Base-by-base conservation (phyloP, 2,113 vertebrate species). In the Myiagra hebetior region DNA sequence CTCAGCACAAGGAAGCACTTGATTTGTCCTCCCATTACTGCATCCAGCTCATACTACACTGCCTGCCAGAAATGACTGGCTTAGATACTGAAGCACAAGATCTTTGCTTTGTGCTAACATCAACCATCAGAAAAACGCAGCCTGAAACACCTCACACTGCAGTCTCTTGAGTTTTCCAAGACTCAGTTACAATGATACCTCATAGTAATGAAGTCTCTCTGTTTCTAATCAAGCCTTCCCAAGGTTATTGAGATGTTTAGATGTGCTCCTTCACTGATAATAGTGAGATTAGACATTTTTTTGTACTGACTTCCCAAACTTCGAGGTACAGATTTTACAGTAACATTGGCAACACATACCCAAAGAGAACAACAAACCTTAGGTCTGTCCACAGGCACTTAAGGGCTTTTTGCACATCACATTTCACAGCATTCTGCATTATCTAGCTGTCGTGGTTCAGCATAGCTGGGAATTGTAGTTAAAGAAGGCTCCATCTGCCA, bases 261-360 rank as follows among this genome's bases (percentile, higher is more conserved):
- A 72, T 60, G 31, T 30, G 27, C 27, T 80, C 30, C 68, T 65
- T 84, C 30, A 13, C 17, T 42, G 69, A 72, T 42, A 46, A 46
- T 7, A 83, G 0, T 47, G 21, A 94, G 60, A 79, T 47, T 22
- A 35, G 28, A 49, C 5, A 3, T 31, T 41, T 44, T 31, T 31
- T 46, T 44, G 11, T 69, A 65, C 5, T 73, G 21, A 65, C 22
- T 68, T 72, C 31, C 27, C 27, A 60, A 1, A 39, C 56, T 69
- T 77, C 50, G 41, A n/a, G 37, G 42, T 47, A 68, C 46, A 44
- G 37, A 52, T 62, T 68, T 87, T 62, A 93, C 33, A 68, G 20
- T 42, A 70, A 52, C 0, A 0, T 35, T 86, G 59, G 37, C 68
- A 65, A 68, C 0, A 1, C 17, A 4, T 5, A 68, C 46, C 44